Evolutionary conservation across 2,888 invertebrate species (phyloP), one percentile per base, ranked within the genome.

Genomic region (Euclidia mi): DNA sequence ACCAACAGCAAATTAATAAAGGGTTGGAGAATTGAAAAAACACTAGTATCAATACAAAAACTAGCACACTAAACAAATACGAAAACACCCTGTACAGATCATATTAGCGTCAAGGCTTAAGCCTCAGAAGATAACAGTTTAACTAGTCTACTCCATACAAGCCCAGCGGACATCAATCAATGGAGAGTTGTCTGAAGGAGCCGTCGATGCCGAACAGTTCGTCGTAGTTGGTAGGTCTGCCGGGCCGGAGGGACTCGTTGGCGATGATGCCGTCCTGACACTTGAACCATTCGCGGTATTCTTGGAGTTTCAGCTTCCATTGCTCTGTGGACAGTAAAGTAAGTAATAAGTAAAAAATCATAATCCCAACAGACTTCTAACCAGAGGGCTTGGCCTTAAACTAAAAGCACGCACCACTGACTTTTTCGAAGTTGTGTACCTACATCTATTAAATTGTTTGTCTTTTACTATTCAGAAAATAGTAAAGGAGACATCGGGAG

Each of bases 191-290:
- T 76, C 98, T 95, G 89, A 98, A 98, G 42, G 98, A 97, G 44
- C 98, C 98, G 77, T 98, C 98, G 79, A 98, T 95, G 2, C 98
- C 98, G 76, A 98, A 98, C 0, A 98, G 91, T 79, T 98, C 98
- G 68, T 98, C 97, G 72, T 97, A 96, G 67, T 97, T 98, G 78
- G 97, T 98, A 50, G 98, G 97, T 78, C 96, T 96, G 35, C 98
- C 98, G 0, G 97, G 97, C 70, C 98, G 95, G 45, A 97, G 96
- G 0, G 96, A 91, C 84, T 98, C 98, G 81, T 97, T 97, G 1
- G 97, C 96, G 76, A 97, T 96, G 40, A 97, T 88, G 1, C 94
- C 88, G 81, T 98, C 98, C 78, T 98, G 97, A 2, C 95, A 95
- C 71, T 96, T 94, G 89, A 98, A 98, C 98, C 98, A 98, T 2